A percentile compares a stretch with the other conserved stretches of the same genome.
These are phyloP conservation scores for Eilema caniola DNA, from an alignment of 2,888 invertebrate species.

Conservation along the genomic window DNA sequence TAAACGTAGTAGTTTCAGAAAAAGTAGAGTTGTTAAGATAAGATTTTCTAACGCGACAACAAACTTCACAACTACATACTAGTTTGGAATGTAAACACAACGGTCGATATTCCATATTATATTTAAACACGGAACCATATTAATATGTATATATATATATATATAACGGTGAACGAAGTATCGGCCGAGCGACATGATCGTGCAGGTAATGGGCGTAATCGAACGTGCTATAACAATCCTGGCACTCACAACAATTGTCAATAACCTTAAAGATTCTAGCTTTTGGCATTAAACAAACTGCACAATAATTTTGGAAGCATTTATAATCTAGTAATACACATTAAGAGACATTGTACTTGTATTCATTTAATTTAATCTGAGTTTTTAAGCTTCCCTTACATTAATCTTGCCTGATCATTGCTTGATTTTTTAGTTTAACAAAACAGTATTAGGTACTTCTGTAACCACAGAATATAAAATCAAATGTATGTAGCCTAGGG, in stretches of 20 bases:
- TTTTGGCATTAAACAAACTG: slow-evolving; percentile 70
- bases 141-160: slow-evolving; percentile 41
- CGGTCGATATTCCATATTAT: slow-evolving; percentile 31
- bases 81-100: slow-evolving; percentile 57
- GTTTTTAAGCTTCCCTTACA: background rate
- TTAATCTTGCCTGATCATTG: background rate
- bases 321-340: slow-evolving; percentile 41
- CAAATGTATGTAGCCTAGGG: background rate
- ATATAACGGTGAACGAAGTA: slow-evolving; percentile 27
- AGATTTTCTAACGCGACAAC: slow-evolving; percentile 23
- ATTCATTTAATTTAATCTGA: background rate
- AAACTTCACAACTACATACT: slow-evolving; percentile 32
- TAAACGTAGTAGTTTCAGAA: slow-evolving; percentile 36
- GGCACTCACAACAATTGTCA: slow-evolving; percentile 36
- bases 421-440: slow-evolving; percentile 20
- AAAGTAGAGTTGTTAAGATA: slow-evolving; percentile 32
- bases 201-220: slow-evolving; percentile 27
- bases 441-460: slow-evolving; percentile 24
- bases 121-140: slow-evolving; percentile 38
- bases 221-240: slow-evolving; percentile 35
- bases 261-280: slow-evolving; percentile 58
- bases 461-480: slow-evolving; percentile 11
- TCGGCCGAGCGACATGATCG: slow-evolving; percentile 16
- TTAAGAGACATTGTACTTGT: slow-evolving; percentile 2
- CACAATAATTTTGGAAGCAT: slow-evolving; percentile 46